Conservation (phyloP, 2,113 vertebrate genomes). For the Albula glossodonta region DNA sequence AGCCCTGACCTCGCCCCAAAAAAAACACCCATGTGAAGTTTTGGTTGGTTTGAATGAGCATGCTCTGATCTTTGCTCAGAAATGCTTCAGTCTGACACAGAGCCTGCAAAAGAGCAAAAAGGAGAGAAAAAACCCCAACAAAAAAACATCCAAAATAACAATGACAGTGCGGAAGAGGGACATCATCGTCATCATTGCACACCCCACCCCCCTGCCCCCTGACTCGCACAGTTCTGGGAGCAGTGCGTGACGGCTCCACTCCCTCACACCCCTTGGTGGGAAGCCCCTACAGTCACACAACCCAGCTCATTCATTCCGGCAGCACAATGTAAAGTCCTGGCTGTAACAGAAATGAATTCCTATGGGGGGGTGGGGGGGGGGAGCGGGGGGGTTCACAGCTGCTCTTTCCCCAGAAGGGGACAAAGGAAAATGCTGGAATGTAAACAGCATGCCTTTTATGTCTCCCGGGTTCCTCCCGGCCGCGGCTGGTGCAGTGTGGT, state of each 20-base stretch:
- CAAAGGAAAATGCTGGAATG: constrained; percentile 46
- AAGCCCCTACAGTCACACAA: not conserved
- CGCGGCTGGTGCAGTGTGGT: constrained; percentile 21
- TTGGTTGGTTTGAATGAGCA: not conserved
- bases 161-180: too few relatives aligned
- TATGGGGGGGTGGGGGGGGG: not conserved
- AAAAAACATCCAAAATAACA: not conserved
- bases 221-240: not conserved
- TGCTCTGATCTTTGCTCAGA: not conserved
- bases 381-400: constrained; percentile 20
- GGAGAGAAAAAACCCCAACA: not conserved
- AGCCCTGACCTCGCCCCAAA: not conserved
- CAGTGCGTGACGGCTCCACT: not conserved
- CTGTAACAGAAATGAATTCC: not conserved
- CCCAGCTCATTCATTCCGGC: not conserved
- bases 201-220: not conserved
- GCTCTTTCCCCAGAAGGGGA: constrained; percentile 34
- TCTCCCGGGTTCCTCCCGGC: constrained; percentile 32
- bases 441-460: constrained; percentile 45
- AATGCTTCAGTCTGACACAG: not conserved
- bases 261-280: not conserved
- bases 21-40: not conserved
- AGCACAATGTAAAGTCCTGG: not conserved
- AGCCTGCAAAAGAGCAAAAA: not conserved
- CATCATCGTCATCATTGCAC: too few relatives aligned